A percentile compares a stretch with the other conserved stretches of the same genome.
Conservation (phyloP, 2,113 vertebrate genomes). For the Rhinoderma darwinii region DNA sequence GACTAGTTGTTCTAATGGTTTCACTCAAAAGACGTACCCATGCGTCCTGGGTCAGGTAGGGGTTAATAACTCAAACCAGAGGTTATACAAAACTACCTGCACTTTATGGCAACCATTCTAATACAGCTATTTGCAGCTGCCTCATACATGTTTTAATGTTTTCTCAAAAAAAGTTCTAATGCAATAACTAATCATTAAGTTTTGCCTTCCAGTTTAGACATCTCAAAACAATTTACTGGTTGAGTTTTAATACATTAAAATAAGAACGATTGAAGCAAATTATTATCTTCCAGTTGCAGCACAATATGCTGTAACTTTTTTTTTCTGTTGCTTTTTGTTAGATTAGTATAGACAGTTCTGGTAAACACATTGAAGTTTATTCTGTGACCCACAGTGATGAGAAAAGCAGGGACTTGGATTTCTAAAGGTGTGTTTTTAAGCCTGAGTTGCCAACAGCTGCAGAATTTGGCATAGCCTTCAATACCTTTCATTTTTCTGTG, state of each 20-base stretch:
- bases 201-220: background rate
- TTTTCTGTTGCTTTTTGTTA: slow-evolving; percentile 27
- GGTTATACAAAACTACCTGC: slow-evolving; percentile 13
- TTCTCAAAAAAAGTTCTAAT: slow-evolving; percentile 31
- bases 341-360: slow-evolving; percentile 26
- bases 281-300: slow-evolving; percentile 30
- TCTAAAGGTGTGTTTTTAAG: slow-evolving; percentile 41
- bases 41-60: too few relatives aligned
- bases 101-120: slow-evolving; percentile 12
- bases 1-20: too few relatives aligned
- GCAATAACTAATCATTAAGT: slow-evolving; percentile 32
- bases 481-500: slow-evolving; percentile 43
- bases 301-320: slow-evolving; percentile 7
- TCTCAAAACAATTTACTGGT: background rate
- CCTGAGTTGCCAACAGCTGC: slow-evolving; percentile 47
- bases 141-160: slow-evolving; percentile 21
- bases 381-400: background rate
- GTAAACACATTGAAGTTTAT: slow-evolving; percentile 38
- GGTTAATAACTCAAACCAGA: slow-evolving; percentile 27
- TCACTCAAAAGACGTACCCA: too few relatives aligned
- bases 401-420: slow-evolving; percentile 17
- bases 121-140: slow-evolving; percentile 29
- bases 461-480: slow-evolving; percentile 42
- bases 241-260: slow-evolving; percentile 31
- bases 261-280: slow-evolving; percentile 31